Conservation (phyloP, 2,797 vertebrate genomes). For the Kryptopterus vitreolus region DNA sequence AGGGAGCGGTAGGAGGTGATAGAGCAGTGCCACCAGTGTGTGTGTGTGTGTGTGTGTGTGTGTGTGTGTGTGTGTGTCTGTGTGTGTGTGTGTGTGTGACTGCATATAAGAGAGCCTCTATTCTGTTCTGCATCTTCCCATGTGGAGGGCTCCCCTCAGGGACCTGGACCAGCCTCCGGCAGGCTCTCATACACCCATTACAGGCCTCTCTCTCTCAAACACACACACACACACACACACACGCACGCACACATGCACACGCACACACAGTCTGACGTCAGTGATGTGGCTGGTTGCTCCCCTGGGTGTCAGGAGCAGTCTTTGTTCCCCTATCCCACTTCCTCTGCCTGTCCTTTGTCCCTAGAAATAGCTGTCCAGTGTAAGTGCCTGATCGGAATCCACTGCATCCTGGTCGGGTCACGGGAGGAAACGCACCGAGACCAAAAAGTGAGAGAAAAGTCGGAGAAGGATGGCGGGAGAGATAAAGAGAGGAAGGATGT, state of each 20-base stretch:
- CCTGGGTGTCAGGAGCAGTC: conserved; percentile 85
- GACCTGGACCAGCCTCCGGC: conserved; percentile 90
- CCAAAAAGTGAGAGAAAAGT: conserved; percentile 20
- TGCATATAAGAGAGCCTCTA: conserved; percentile 58
- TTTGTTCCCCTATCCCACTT: conserved; percentile 71
- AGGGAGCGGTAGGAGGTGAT: conserved; percentile 40
- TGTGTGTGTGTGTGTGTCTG: conserved; percentile 48
- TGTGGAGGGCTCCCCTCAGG: conserved; percentile 85
- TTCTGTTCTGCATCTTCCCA: conserved; percentile 78
- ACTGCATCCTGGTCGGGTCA: conserved; percentile 53
- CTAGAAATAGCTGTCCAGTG: conserved; percentile 94
- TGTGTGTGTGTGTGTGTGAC: conserved; percentile 9
- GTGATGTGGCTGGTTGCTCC: conserved; percentile 90
- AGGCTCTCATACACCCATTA: conserved; percentile 87
- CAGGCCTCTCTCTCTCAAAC: conserved; percentile 33
- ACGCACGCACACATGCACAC: conserved; percentile 42
- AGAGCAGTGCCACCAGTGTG: conserved; percentile 38
- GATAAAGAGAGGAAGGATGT: conserved; percentile 32
- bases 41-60: conserved; percentile 28
- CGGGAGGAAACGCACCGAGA: not conserved
- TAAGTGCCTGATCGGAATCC: conserved; percentile 98
- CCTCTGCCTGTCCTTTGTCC: conserved; percentile 94
- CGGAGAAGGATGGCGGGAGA: conserved; percentile 10
- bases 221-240: conserved; percentile 29
- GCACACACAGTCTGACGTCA: conserved; percentile 83